phyloP scores from a whole-genome alignment of 2,797 vertebrate genomes.

The Aulostomus chinensis region DNA sequence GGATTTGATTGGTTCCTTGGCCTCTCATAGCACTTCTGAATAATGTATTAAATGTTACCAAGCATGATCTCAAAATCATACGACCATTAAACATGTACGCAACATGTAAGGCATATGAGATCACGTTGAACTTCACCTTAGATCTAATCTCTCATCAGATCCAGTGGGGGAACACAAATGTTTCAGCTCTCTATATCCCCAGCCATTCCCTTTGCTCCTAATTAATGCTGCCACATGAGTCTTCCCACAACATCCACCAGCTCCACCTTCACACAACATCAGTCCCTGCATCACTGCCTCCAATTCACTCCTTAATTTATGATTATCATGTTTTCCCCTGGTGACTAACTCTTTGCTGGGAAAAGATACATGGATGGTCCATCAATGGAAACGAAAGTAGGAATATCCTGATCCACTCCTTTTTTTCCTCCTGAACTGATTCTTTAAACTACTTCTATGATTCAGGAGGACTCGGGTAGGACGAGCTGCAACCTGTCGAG shows the following conservation, averaged over 20 bases:
- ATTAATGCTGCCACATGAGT: conserved; percentile 1
- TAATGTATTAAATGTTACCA: conserved; percentile 54
- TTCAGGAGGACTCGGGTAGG: too few species aligned
- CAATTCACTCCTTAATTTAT: too few species aligned
- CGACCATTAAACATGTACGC: conserved; percentile 50
- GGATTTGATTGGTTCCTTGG: conserved; percentile 21
- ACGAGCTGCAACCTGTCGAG: too few species aligned
- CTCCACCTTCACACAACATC: too few species aligned
- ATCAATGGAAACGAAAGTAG: too few species aligned
- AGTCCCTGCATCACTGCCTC: too few species aligned
- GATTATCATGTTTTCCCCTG: too few species aligned
- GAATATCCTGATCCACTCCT: too few species aligned
- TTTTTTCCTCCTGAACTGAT: too few species aligned
- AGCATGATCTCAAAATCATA: conserved; percentile 40
- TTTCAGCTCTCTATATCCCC: not conserved
- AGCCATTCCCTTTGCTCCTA: not conserved
- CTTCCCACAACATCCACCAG: not conserved
- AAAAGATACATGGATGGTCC: too few species aligned
- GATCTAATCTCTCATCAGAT: conserved; percentile 22
- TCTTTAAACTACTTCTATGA: too few species aligned
- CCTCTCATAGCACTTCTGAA: conserved; percentile 35
- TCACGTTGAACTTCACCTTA: conserved; percentile 17
- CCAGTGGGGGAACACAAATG: conserved; percentile 1
- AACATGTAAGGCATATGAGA: conserved; percentile 36
- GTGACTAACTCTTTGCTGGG: too few species aligned